A percentile compares a stretch with the other conserved stretches of the same genome.
These are phyloP conservation scores for Ecliptopera silaceata DNA, from an alignment of 2,888 invertebrate species.

Conservation along the genomic window DNA sequence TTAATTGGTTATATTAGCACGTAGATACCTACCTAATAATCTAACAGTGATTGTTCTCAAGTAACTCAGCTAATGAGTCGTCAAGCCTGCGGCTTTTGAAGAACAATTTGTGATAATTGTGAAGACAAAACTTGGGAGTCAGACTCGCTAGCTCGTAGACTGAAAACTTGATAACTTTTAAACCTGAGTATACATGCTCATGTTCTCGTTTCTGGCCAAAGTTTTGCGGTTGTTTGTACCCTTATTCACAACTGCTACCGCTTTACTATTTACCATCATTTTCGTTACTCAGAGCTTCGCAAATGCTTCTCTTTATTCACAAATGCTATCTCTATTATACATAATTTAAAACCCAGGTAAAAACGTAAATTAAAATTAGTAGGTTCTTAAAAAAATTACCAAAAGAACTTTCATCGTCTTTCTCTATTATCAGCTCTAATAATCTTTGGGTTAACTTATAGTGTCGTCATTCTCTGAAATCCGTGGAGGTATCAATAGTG, in stretches of 20 bases:
- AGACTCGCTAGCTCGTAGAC: neutral
- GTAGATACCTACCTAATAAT: neutral
- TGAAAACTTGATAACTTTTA: constrained; percentile 2
- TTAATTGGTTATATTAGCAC: too few species aligned
- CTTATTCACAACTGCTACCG: neutral
- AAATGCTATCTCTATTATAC: too few species aligned
- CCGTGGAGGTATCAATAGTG: too few species aligned
- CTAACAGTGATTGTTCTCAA: neutral
- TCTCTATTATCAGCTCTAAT: too few species aligned
- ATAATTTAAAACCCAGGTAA: too few species aligned
- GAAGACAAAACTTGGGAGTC: neutral
- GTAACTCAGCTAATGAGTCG: neutral
- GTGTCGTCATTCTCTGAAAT: too few species aligned
- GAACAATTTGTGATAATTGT: neutral
- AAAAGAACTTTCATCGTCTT: too few species aligned
- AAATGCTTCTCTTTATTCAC: too few species aligned
- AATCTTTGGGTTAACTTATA: too few species aligned
- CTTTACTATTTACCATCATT: neutral
- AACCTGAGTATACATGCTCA: constrained; percentile 1
- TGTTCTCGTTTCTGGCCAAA: constrained; percentile 10
- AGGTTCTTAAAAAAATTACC: too few species aligned
- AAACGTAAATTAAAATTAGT: too few species aligned
- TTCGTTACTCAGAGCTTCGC: too few species aligned
- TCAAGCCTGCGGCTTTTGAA: neutral
- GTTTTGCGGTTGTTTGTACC: constrained; percentile 1